Evolutionary conservation across 2,888 invertebrate species (phyloP), one percentile per base, ranked within the genome.

Genomic region (Dromius quadrimaculatus): DNA sequence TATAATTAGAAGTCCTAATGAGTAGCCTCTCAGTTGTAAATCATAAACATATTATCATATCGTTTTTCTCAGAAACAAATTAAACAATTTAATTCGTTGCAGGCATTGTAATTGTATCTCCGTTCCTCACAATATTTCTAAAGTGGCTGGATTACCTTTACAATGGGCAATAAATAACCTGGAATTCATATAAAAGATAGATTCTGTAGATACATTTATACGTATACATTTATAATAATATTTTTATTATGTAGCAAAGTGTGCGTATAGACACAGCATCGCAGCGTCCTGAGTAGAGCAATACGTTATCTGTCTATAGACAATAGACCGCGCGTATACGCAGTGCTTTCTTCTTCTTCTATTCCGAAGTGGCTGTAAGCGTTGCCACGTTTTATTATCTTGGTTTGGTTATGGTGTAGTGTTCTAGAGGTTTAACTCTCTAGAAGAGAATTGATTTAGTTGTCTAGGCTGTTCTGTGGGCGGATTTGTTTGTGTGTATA

Each of bases 361-460:
- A n/a, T n/a, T n/a, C n/a, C n/a, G n/a, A n/a, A 38, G 36, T 20
- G 66, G 50, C 66, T 66, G 34, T 54, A 22, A 66, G 66, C 66
- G 28, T 54, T 61, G 11, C 34, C 34, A 36, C 13, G 19, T 66
- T 66, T 66, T 66, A 66, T 66, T 38, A 54, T 57, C 54, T 41
- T 5, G 54, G 20, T 38, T 8, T 28, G 23, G 13, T 57, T n/a
- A 22, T 54, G 50, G 34, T 45, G n/a, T n/a, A 17, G 41, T 17
- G 13, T 20, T 47, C 47, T 54, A 54, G 50, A 54, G 50, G 41
- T 41, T n/a, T n/a, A n/a, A n/a, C n/a, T n/a, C 41, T 61, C 61
- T 76, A 77, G 76, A n/a, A n/a, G n/a, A 76, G 79, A 79, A 81
- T 80, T 82, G 82, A 82, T 82, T 82, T 82, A 82, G 82, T 81